Conservation (phyloP, 2,797 vertebrate species). For the Xenentodon cancila region DNA sequence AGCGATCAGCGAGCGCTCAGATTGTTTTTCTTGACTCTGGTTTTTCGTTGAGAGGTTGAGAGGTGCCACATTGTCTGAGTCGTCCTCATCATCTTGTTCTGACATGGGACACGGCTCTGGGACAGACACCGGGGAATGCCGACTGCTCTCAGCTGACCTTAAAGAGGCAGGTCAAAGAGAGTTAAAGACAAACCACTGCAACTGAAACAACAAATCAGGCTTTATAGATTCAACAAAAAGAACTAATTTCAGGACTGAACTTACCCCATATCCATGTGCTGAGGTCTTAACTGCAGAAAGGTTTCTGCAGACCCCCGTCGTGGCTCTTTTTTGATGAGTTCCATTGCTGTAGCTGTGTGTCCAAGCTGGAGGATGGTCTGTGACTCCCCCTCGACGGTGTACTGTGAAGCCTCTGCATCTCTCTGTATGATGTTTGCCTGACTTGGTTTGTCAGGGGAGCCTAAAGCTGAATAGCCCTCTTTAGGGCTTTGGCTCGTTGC, state of each 20-base stretch:
- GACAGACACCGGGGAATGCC: constrained; percentile 7
- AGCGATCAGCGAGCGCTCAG: constrained; percentile 36
- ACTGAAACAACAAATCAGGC: neutral
- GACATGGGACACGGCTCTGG: constrained; percentile 28
- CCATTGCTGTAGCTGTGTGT: constrained; percentile 55
- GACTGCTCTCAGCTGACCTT: constrained; percentile 50
- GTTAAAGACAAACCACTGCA: constrained; percentile 8
- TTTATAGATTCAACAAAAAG: neutral
- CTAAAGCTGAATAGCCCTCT: constrained; percentile 89
- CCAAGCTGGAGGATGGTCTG: constrained; percentile 32
- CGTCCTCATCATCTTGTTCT: constrained; percentile 58
- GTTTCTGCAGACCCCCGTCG: constrained; percentile 62
- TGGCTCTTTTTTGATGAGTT: constrained; percentile 62
- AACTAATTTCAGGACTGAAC: constrained; percentile 1
- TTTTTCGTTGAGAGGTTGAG: constrained; percentile 93
- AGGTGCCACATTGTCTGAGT: constrained; percentile 75
- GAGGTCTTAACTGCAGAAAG: constrained; percentile 47
- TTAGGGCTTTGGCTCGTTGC: constrained; percentile 90
- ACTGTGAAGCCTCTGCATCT: constrained; percentile 62
- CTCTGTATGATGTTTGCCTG: constrained; percentile 87
- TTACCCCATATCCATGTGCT: constrained; percentile 61
- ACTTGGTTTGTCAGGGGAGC: constrained; percentile 92
- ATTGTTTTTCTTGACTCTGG: constrained; percentile 48
- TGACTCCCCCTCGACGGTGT: constrained; percentile 28
- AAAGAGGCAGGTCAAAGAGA: constrained; percentile 17